Base-by-base conservation (phyloP, 2,888 invertebrate genomes). In the Chrysina gloriosa region DNA sequence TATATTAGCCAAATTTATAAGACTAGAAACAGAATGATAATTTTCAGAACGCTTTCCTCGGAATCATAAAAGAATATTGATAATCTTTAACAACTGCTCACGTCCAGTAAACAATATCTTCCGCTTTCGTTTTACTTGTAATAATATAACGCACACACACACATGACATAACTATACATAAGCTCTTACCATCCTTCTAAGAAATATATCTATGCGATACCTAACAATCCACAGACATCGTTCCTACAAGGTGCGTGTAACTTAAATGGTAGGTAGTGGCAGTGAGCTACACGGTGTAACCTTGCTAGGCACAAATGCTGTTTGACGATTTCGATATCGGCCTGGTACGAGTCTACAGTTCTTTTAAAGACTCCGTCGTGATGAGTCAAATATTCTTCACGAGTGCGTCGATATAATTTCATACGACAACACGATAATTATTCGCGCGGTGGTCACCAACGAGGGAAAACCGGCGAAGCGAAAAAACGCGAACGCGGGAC, bases 331-430 rank as follows among this genome's bases (percentile, higher is more conserved):
- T 76, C 75, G 77, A 70, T 77, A 70, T 76, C 75, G 74, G 76
- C 75, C 77, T 77, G 78, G 78, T 77, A 79, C 79, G 77, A 74
- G 72, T 75, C 72, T 70, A 70, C 75, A 76, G 77, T 79, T 77
- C 77, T 77, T 78, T 76, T 70, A 74, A 74, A 76, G 77, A 74
- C 77, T 64, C 73, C 73, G 73, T 67, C 70, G 76, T 74, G 77
- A 77, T 76, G 76, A 76, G 72, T 76, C 75, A 72, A 63, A 48
- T 56, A 52, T 61, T 56, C 65, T 47, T 66, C 50, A 52, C 52
- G 64, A 50, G 58, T 16, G 58, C 58, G 58, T 42, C 27, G 39
- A 39, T 42, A 42, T 19, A 61, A 36, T 61, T 61, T 61, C 25
- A 61, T 29, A 21, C 31, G 31, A 31, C 31, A 31, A 39, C 16